Percentiles rank a stretch among this genome's conserved stretches.
Evolutionary conservation across 92 coral and sea anemone genomes (phyloP).

Genomic region (Phenganax subtilis): DNA sequence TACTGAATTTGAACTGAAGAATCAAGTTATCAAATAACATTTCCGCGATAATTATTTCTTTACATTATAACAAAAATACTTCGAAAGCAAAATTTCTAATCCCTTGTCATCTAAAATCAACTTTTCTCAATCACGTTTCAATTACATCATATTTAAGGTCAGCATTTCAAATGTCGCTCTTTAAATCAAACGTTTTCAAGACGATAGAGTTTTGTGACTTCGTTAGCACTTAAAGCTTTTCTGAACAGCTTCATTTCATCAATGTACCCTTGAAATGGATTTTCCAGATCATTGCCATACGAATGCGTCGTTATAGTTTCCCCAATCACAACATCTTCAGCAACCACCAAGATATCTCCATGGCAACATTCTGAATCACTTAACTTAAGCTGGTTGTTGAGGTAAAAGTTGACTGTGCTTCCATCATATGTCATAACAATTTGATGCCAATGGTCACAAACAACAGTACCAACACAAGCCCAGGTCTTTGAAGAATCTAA

Average conservation of each 20-base stretch:
- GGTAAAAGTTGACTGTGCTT: slow-evolving; percentile 4
- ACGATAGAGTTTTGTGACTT: slow-evolving; percentile 14
- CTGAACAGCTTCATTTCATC: slow-evolving; percentile 19
- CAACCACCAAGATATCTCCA: background rate
- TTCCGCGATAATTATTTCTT: too few relatives aligned
- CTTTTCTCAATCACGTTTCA: too few relatives aligned
- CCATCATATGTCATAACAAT: slow-evolving; percentile 29
- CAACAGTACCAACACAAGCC: background rate
- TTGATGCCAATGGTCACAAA: slow-evolving; percentile 23
- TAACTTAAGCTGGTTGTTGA: background rate
- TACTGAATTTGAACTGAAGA: too few relatives aligned
- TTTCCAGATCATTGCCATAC: too few relatives aligned
- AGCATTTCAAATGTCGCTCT: too few relatives aligned
- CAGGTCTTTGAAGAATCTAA: background rate
- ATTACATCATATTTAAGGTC: too few relatives aligned
- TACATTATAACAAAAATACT: too few relatives aligned
- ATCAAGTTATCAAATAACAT: too few relatives aligned
- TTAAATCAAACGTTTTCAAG: too few relatives aligned
- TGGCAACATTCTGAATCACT: background rate
- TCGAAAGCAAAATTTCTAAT: too few relatives aligned
- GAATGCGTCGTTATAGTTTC: background rate
- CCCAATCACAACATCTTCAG: slow-evolving; percentile 13
- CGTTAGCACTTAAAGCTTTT: slow-evolving; percentile 6
- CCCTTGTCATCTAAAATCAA: too few relatives aligned
- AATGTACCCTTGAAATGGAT: background rate